Conservation (phyloP, 2,797 vertebrate species). For the Chiloscyllium punctatum region DNA sequence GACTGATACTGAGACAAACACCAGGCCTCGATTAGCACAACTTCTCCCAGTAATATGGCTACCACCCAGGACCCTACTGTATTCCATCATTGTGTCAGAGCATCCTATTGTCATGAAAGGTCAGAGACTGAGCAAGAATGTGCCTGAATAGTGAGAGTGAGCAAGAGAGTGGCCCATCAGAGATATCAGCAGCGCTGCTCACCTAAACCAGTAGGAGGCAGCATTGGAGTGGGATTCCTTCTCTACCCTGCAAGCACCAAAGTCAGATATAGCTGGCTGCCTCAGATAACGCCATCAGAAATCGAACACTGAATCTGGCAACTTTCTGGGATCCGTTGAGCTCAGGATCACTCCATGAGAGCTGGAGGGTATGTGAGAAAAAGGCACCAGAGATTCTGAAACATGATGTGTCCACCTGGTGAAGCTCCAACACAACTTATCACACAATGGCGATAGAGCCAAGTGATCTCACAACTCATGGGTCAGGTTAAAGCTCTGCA, state of each 20-base stretch:
- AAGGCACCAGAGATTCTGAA: too few species aligned
- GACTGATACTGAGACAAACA: neutral
- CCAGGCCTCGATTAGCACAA: neutral
- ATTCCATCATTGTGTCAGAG: neutral
- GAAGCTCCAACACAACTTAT: too few species aligned
- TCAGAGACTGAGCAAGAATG: neutral
- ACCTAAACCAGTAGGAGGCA: neutral
- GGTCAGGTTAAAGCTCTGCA: too few species aligned
- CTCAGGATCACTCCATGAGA: neutral
- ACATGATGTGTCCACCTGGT: too few species aligned
- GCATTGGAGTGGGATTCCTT: neutral
- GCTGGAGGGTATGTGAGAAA: neutral
- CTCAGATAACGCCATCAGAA: neutral
- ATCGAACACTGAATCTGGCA: neutral
- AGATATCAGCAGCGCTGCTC: neutral
- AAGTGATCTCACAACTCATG: too few species aligned
- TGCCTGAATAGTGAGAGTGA: neutral
- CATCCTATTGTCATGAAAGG: neutral
- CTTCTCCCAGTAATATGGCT: neutral
- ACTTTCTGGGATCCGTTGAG: neutral
- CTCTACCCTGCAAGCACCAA: neutral
- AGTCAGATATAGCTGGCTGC: neutral
- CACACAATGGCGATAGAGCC: too few species aligned
- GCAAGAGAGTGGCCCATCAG: neutral
- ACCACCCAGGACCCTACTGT: neutral